Base-by-base conservation (phyloP, 2,888 invertebrate genomes). In the Heteropelma amictum region DNA sequence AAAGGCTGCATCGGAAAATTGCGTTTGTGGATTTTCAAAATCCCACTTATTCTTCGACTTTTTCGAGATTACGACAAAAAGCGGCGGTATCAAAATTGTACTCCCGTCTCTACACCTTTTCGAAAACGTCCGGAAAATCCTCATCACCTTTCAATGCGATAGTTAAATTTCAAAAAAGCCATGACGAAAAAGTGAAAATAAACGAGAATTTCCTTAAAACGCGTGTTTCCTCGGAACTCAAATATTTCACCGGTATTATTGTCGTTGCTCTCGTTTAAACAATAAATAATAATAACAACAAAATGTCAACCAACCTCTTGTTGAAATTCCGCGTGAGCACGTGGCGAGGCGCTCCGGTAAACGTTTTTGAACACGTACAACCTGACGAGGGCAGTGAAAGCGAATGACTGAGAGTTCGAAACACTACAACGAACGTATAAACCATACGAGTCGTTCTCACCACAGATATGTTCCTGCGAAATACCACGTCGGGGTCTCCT, bases 331-430 rank as follows among this genome's bases (percentile, higher is more conserved):
- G 33, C 63, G 33, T n/a, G 60, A 79, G 72, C 82, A 84, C 83
- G 80, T 83, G 84, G 79, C 47, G 30, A 68, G n/a, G 4, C 42
- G 42, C 75, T 64, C 54, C 56, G 19, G 30, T 12, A 60, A 10
- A 51, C 38, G 21, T 77, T 70, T 72, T 60, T 75, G 30, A 60
- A 81, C 81, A 80, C 81, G 80, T 74, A 79, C 64, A 82, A 80
- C 80, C 83, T 77, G 40, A 73, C 82, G 77, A 81, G 78, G 81
- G 74, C 85, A 83, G 88, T 83, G 89, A 89, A 88, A 89, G 88
- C 83, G 85, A 85, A 82, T 85, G 88, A 89, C 89, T 88, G 89
- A 84, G 82, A 81, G 83, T 83, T 78, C 80, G n/a, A 83, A 65
- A 79, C 82, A 83, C 85, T 79, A 80, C 77, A 83, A 82, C 83